Conservation (phyloP, 2,797 vertebrate genomes). For the Streptopelia turtur region DNA sequence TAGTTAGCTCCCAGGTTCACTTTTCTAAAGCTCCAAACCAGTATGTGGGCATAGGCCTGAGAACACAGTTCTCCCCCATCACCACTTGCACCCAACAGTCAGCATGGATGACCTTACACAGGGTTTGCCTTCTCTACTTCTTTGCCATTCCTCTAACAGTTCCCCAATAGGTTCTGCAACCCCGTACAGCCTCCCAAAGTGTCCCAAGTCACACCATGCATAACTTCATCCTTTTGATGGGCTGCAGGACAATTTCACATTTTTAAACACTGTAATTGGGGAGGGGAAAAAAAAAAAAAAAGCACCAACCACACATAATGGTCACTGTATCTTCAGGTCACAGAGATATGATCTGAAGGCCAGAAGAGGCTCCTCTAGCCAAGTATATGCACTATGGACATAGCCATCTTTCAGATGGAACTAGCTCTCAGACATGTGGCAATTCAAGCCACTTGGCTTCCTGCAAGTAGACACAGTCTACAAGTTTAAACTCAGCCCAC, state of each 20-base stretch:
- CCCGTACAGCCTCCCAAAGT: not conserved
- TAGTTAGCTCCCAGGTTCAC: not conserved
- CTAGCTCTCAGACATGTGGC: not conserved
- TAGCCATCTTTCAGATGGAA: not conserved
- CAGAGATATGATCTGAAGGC: not conserved
- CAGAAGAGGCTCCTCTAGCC: not conserved
- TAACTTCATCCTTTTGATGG: not conserved
- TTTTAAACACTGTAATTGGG: not conserved
- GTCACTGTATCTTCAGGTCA: not conserved
- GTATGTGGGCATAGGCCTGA: not conserved
- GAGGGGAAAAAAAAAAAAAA: not conserved
- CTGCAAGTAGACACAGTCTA: not conserved
- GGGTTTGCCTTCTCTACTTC: not conserved
- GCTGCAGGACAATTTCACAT: not conserved
- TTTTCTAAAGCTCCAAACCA: not conserved
- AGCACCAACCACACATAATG: too few species aligned
- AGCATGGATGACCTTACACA: not conserved
- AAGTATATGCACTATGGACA: not conserved
- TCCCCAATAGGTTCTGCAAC: not conserved
- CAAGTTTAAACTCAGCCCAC: not conserved
- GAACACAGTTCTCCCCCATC: not conserved
- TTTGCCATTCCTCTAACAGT: not conserved
- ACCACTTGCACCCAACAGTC: not conserved
- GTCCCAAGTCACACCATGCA: not conserved
- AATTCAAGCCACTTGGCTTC: not conserved